A percentile compares a stretch with the other conserved stretches of the same genome.
phyloP scores from a whole-genome alignment of 2,113 vertebrate genomes.

The Trochalopteron elliotii region DNA sequence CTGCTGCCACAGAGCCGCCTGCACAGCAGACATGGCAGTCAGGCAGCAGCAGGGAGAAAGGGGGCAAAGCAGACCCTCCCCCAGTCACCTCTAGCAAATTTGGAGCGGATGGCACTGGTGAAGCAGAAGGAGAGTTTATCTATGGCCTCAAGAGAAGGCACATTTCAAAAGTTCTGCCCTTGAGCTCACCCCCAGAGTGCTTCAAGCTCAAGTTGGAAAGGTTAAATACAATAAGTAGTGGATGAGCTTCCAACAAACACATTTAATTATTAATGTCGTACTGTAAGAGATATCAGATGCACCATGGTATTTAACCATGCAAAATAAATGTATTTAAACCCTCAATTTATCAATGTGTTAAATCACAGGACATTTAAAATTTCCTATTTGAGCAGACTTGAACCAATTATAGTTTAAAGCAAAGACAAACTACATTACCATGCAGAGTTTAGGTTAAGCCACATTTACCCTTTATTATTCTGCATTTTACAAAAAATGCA shows the following conservation, averaged over 20 bases:
- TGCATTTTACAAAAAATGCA: neutral
- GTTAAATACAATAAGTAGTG: neutral
- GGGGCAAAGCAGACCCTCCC: too few species aligned
- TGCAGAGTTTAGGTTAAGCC: neutral
- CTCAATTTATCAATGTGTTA: neutral
- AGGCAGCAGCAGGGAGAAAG: neutral
- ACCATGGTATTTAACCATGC: neutral
- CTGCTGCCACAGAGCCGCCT: rapidly evolving
- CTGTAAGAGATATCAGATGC: neutral
- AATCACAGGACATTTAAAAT: neutral
- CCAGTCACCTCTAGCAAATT: neutral
- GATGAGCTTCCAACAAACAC: rapidly evolving
- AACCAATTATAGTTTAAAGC: neutral
- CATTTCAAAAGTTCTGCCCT: neutral
- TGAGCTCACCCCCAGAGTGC: neutral
- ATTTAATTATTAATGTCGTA: neutral
- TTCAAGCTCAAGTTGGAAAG: neutral
- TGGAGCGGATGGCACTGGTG: rapidly evolving
- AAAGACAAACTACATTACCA: neutral
- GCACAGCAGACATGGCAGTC: neutral
- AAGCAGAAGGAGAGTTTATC: neutral
- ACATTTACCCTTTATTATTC: neutral
- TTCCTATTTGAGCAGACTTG: neutral
- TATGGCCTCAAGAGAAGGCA: neutral
- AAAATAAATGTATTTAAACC: neutral